Percentiles rank a stretch among this genome's conserved stretches.
These are phyloP conservation scores for Crocodylus rhombifer DNA, from an alignment of 2,797 vertebrate genomes.

Conservation along the genomic window DNA sequence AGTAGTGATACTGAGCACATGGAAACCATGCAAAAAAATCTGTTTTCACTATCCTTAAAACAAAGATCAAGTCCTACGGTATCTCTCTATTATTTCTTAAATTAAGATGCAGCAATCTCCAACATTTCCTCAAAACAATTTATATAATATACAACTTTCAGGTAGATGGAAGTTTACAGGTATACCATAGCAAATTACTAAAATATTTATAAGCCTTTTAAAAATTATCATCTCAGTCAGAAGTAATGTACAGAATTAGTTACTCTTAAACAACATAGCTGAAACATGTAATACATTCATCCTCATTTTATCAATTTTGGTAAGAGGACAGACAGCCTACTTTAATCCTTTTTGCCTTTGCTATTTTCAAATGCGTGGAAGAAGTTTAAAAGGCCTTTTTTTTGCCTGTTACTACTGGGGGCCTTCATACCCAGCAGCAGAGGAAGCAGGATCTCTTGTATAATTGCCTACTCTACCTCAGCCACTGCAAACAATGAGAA, in stretches of 20 bases:
- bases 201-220: background rate
- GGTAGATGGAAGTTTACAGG: background rate
- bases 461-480: background rate
- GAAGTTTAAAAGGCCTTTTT: background rate
- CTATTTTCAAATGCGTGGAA: accelerated
- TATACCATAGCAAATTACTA: background rate
- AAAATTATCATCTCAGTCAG: background rate
- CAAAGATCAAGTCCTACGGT: background rate
- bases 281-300: background rate
- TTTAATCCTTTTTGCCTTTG: background rate
- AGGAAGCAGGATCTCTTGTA: background rate
- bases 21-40: background rate
- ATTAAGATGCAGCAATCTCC: background rate
- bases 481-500: background rate
- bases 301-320: background rate
- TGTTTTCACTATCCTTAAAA: background rate
- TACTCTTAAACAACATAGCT: background rate
- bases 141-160: background rate
- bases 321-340: background rate
- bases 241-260: background rate
- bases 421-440: background rate
- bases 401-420: background rate
- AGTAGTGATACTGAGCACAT: background rate
- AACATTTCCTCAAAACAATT: background rate
- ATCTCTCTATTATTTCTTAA: background rate